Evolutionary conservation across 2,113 vertebrate genomes (phyloP).

Genomic region (Atrichornis clamosus): DNA sequence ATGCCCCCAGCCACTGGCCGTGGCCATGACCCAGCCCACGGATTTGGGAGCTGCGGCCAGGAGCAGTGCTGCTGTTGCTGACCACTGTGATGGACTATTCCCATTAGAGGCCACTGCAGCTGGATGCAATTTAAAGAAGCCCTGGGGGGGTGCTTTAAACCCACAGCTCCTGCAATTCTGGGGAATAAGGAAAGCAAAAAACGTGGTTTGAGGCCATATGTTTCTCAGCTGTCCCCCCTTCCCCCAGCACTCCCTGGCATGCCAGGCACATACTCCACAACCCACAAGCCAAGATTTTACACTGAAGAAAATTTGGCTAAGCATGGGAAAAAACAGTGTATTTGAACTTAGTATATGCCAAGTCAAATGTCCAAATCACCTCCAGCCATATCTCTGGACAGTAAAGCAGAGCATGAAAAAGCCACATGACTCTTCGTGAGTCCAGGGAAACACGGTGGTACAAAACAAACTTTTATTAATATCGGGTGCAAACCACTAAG

Average conservation of each 20-base stretch:
- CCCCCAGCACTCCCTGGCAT: neutral
- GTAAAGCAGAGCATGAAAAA: neutral
- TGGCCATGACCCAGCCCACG: neutral
- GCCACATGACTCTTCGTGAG: neutral
- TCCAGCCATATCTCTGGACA: neutral
- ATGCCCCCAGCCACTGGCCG: neutral
- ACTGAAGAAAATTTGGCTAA: neutral
- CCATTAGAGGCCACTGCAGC: slow-evolving; percentile 31
- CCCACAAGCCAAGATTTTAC: neutral
- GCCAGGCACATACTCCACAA: neutral
- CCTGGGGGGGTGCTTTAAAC: neutral
- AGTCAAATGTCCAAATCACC: neutral
- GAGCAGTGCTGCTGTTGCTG: neutral
- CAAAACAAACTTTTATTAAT: neutral
- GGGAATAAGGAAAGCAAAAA: neutral
- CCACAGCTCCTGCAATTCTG: neutral
- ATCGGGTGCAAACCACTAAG: neutral
- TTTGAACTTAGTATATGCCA: neutral
- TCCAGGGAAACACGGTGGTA: neutral
- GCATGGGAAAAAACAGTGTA: neutral
- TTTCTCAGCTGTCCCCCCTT: neutral
- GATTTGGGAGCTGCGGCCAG: neutral
- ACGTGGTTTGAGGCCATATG: neutral
- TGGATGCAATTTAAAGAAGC: slow-evolving; percentile 15
- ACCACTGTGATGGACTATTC: neutral